Evolutionary conservation across 2,113 vertebrate species (phyloP), one percentile per base, ranked within the genome.

Genomic region (Oceanodroma tethys): DNA sequence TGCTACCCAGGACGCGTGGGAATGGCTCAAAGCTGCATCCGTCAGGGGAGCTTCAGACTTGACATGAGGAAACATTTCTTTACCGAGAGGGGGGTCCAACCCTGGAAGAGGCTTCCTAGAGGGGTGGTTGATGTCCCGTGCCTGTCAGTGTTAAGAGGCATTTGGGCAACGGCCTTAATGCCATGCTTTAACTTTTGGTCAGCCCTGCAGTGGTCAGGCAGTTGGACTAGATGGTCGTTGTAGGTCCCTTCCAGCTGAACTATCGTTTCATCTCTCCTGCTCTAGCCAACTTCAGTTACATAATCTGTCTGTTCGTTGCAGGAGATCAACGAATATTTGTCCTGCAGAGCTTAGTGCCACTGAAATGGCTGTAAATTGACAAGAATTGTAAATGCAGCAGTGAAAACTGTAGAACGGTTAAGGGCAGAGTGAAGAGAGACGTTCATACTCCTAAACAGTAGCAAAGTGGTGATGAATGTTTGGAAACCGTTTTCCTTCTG

Each of bases 41-140:
- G 0, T 56, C 26, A 23, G 60, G 17, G 23, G 34, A 53, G 42
- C 9, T 48, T 50, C 0, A 0, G 17, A 11, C 66, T 17, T 50
- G 36, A 8, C 11, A 6, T 10, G 6, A n/a, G 30, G 15, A 60
- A 40, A 7, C 18, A 9, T n/a, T n/a, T 60, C 14, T 52, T 72
- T 15, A 22, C 11, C 0, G 1, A 60, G 19, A 22, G 22, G 16
- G 13, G 34, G 43, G 17, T 7, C n/a, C 48, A 55, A 43, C n/a
- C 19, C 11, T 32, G 32, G 10, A 52, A 9, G 2, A 52, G 32
- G 27, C 21, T 81, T 86, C 45, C 21, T 56, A 40, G 25, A 40
- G n/a, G 50, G 16, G 8, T 15, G 7, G 26, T 34, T 0, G 0
- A 10, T 59, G 68, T 6, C 1, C 7, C 6, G 1, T 17, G 36